A percentile compares a stretch with the other conserved stretches of the same genome.
phyloP scores from a whole-genome alignment of 2,113 vertebrate genomes.

The Tragelaphus strepsiceros region DNA sequence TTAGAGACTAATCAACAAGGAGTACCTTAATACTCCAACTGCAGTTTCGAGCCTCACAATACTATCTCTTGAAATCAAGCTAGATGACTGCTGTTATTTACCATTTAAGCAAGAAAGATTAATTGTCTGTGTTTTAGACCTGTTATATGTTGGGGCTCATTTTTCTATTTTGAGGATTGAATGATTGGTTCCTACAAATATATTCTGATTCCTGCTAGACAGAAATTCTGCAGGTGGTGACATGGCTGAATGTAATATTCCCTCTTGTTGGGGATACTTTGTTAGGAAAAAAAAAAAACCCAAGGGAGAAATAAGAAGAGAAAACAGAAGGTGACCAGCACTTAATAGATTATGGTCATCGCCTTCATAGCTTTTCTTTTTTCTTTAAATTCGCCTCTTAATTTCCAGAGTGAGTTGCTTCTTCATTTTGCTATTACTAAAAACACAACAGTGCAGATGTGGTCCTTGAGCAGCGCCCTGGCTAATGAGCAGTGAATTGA shows the following conservation, averaged over 20 bases:
- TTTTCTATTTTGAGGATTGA: constrained; percentile 40
- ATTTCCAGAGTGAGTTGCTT: not conserved
- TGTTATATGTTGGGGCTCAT: not conserved
- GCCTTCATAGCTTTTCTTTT: not conserved
- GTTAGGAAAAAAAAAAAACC: not conserved
- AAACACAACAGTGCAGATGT: not conserved
- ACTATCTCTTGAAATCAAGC: not conserved
- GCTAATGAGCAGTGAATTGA: not conserved
- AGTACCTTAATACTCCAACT: not conserved
- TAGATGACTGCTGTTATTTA: not conserved
- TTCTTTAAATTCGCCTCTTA: constrained; percentile 13
- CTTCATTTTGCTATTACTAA: not conserved
- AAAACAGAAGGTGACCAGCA: not conserved
- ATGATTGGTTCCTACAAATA: not conserved
- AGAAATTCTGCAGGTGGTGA: not conserved
- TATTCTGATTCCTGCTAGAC: not conserved
- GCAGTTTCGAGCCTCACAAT: not conserved
- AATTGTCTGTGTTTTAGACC: not conserved
- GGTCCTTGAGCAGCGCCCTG: not conserved
- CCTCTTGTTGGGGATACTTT: not conserved
- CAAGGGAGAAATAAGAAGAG: not conserved
- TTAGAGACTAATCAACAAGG: not conserved
- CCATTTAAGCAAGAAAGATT: not conserved
- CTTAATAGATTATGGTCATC: not conserved
- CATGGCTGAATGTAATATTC: not conserved